Evolutionary conservation across 2,888 invertebrate genomes (phyloP).

Genomic region (Hydraecia micacea): DNA sequence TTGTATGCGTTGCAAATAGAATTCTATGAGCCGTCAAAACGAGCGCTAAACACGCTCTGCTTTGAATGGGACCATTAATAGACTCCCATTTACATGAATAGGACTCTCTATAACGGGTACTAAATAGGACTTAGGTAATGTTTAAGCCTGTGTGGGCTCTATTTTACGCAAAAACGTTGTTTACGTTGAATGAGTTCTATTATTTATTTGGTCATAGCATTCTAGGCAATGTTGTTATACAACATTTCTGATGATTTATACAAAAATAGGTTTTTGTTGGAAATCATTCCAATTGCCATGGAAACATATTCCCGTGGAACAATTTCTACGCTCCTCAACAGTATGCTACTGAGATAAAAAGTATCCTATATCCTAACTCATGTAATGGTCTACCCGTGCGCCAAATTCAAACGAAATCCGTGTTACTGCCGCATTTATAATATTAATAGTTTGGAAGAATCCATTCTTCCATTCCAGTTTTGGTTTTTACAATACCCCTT

Average conservation of each 20-base stretch:
- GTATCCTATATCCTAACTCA: neutral
- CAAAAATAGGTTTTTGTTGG: neutral
- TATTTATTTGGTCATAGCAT: neutral
- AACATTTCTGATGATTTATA: neutral
- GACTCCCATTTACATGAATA: slow-evolving; percentile 34
- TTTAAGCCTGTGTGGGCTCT: neutral
- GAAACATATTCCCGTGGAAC: neutral
- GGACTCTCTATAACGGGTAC: slow-evolving; percentile 2
- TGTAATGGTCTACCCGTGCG: neutral
- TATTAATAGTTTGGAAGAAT: no score
- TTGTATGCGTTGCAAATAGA: slow-evolving; percentile 35
- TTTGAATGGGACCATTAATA: slow-evolving; percentile 37
- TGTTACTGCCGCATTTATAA: no score
- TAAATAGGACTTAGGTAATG: slow-evolving; percentile 24
- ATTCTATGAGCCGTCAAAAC: slow-evolving; percentile 45
- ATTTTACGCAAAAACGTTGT: slow-evolving; percentile 3
- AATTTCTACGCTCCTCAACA: neutral
- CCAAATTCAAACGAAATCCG: no score
- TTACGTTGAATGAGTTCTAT: neutral
- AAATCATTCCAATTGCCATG: neutral
- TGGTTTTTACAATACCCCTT: no score
- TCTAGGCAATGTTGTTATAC: neutral
- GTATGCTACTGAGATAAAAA: neutral
- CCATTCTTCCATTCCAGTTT: no score
- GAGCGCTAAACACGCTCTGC: slow-evolving; percentile 19